Evolutionary conservation across 2,113 vertebrate genomes (phyloP).

Genomic region (Pluvialis apricaria): DNA sequence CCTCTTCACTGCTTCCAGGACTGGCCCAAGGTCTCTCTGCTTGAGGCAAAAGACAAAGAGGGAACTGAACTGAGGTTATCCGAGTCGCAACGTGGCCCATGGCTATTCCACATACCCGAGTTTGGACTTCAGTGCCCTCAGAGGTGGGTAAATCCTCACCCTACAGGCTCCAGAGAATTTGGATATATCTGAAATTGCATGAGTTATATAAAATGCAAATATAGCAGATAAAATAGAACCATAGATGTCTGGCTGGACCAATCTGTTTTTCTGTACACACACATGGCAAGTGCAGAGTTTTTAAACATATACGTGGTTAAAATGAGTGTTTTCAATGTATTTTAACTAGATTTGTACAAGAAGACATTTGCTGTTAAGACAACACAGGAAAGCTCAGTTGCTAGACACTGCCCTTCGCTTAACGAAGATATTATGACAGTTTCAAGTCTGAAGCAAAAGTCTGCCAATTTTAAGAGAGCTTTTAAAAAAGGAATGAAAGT

Average conservation of each 20-base stretch:
- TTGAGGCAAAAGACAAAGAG: not conserved
- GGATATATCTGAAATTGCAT: not conserved
- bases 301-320: not conserved
- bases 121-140: not conserved
- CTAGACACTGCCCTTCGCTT: not conserved
- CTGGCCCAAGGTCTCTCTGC: not conserved
- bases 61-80: not conserved
- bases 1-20: not conserved
- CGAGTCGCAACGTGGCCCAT: not conserved
- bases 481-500: not conserved
- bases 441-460: not conserved
- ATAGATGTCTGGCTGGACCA: not conserved
- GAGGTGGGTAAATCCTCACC: not conserved
- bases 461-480: not conserved
- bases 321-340: not conserved
- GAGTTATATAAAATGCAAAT: not conserved
- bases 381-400: not conserved
- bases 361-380: conserved; percentile 18
- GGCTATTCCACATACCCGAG: not conserved
- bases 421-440: not conserved
- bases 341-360: not conserved
- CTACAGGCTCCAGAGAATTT: not conserved
- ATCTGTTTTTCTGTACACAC: not conserved
- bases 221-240: not conserved
- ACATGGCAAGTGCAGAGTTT: not conserved